Conservation (phyloP, 2,113 vertebrate species). For the Apteryx owenii region DNA sequence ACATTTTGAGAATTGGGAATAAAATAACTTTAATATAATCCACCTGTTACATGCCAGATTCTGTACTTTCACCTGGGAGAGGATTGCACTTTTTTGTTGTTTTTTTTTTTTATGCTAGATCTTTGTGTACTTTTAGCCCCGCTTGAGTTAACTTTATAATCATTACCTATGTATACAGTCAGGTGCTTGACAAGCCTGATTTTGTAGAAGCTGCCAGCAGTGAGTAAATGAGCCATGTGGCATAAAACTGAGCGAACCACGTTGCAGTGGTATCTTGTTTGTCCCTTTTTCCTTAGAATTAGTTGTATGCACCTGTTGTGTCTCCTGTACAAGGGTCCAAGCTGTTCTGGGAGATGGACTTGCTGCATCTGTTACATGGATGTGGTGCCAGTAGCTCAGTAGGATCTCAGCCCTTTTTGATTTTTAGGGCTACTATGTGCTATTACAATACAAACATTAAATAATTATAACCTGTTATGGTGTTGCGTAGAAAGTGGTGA, state of each 20-base stretch:
- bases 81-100: background rate
- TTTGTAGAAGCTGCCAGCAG: slow-evolving; percentile 50
- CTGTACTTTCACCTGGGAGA: slow-evolving; percentile 28
- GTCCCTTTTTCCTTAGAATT: background rate
- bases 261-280: background rate
- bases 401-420: background rate
- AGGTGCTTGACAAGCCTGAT: slow-evolving; percentile 36
- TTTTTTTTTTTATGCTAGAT: background rate
- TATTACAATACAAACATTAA: fast-evolving
- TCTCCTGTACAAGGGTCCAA: background rate
- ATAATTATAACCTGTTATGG: fast-evolving
- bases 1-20: background rate
- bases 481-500: background rate
- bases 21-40: background rate
- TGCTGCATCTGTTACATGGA: fast-evolving
- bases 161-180: slow-evolving; percentile 36
- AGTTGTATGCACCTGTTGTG: fast-evolving
- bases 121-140: slow-evolving; percentile 46
- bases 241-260: background rate
- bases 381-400: background rate
- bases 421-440: background rate
- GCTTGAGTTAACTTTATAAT: slow-evolving; percentile 56
- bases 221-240: slow-evolving; percentile 52
- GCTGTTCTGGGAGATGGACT: background rate
- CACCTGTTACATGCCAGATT: background rate